A percentile compares a stretch with the other conserved stretches of the same genome.
These are phyloP conservation scores for Himalopsyche kuldschensis DNA, from an alignment of 2,888 invertebrate genomes.

Conservation along the genomic window DNA sequence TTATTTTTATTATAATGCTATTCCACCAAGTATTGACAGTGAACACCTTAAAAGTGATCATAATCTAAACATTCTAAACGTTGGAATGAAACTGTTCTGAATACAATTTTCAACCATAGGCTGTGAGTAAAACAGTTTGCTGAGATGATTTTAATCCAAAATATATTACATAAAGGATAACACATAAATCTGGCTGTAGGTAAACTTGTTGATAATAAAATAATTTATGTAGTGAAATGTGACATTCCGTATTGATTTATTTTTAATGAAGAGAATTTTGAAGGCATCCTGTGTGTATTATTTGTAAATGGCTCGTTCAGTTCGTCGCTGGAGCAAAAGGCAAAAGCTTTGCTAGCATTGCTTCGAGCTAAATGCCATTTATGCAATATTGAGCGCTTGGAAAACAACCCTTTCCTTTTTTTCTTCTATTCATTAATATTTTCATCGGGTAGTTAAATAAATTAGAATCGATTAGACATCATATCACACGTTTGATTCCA, in stretches of 20 bases:
- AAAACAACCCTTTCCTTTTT: too few species aligned
- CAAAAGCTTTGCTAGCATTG: background rate
- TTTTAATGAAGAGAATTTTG: slow-evolving; percentile 1
- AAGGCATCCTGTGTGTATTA: background rate
- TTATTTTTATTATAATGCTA: too few species aligned
- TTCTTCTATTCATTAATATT: too few species aligned
- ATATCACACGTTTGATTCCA: too few species aligned
- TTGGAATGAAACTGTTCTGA: too few species aligned
- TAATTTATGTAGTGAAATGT: background rate
- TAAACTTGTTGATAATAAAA: background rate
- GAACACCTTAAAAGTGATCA: too few species aligned
- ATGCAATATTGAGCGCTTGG: background rate
- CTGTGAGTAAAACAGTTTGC: background rate
- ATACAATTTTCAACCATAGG: too few species aligned
- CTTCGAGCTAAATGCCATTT: background rate
- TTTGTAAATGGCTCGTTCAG: background rate
- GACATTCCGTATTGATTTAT: background rate
- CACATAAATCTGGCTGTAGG: background rate
- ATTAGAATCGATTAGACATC: too few species aligned
- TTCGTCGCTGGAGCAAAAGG: background rate
- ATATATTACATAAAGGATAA: background rate
- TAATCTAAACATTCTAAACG: too few species aligned
- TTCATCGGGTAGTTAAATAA: too few species aligned
- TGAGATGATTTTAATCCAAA: background rate
- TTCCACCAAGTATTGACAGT: too few species aligned